These are phyloP conservation scores for Burhinus oedicnemus DNA, from an alignment of 2,113 vertebrate species.

Conservation along the genomic window DNA sequence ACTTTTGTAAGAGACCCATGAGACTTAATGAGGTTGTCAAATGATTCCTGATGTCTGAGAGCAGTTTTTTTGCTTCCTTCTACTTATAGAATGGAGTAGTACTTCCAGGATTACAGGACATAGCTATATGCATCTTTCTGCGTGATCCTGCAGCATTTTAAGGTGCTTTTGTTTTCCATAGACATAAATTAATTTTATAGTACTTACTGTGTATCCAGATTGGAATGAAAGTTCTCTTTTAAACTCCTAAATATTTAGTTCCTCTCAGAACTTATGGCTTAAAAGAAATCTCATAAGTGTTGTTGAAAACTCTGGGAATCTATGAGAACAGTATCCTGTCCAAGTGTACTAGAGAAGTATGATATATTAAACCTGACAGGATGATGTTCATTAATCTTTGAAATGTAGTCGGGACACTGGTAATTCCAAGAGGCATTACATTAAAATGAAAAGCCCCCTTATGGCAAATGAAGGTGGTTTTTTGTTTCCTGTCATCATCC, in stretches of 20 bases:
- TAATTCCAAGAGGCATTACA: slow-evolving; percentile 71
- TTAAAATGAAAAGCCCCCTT: slow-evolving; percentile 74
- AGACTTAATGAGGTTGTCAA: not conserved
- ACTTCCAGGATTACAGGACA: not conserved
- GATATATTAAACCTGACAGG: slow-evolving; percentile 61
- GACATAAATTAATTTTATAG: not conserved
- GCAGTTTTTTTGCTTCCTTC: not conserved
- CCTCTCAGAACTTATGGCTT: not conserved
- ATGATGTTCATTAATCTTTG: slow-evolving; percentile 70
- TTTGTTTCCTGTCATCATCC: slow-evolving; percentile 75
- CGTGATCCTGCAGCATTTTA: not conserved
- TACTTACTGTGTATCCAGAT: not conserved
- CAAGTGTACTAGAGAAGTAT: not conserved
- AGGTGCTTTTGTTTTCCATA: not conserved
- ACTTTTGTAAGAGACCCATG: not conserved
- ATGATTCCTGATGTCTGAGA: not conserved
- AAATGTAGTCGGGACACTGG: slow-evolving; percentile 58
- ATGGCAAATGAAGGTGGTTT: slow-evolving; percentile 68
- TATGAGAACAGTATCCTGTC: not conserved
- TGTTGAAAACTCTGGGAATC: slow-evolving; percentile 12
- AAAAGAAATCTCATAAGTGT: not conserved
- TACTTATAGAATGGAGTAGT: not conserved
- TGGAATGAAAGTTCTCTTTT: not conserved
- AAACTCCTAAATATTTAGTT: not conserved
- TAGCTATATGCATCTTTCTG: not conserved